Percentiles rank a stretch among this genome's conserved stretches.
These are phyloP conservation scores for Petrolisthes manimaculis DNA, from an alignment of 2,888 invertebrate genomes.

Conservation along the genomic window DNA sequence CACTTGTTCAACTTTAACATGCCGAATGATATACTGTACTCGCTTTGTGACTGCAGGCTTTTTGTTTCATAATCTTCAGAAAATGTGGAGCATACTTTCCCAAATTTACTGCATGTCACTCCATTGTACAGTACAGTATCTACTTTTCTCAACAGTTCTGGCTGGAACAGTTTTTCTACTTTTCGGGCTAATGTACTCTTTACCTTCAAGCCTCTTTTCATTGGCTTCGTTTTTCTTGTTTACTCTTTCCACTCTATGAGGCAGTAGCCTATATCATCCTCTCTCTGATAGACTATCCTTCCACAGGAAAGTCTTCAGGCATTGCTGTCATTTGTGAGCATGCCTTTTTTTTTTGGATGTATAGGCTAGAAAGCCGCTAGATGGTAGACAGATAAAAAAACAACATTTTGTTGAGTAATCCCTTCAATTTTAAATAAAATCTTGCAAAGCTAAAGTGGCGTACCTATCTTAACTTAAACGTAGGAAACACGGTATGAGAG, in stretches of 20 bases:
- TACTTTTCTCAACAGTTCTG: not conserved
- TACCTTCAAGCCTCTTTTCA: conserved; percentile 13
- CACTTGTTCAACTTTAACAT: too few relatives aligned
- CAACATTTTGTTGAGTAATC: not conserved
- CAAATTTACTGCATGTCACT: conserved; percentile 13
- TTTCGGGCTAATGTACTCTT: conserved; percentile 3
- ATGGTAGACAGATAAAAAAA: not conserved
- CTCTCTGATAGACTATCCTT: not conserved
- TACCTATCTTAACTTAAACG: not conserved
- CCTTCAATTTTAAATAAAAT: not conserved
- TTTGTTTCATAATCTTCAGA: conserved; percentile 3
- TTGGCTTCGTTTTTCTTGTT: not conserved
- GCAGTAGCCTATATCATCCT: not conserved
- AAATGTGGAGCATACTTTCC: not conserved
- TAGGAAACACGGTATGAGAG: not conserved
- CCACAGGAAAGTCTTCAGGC: not conserved
- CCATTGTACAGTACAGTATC: not conserved
- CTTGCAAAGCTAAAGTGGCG: not conserved
- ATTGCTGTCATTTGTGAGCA: too few relatives aligned
- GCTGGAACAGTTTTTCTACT: conserved; percentile 18
- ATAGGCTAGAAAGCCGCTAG: too few relatives aligned
- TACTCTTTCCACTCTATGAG: not conserved
- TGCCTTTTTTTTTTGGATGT: too few relatives aligned
- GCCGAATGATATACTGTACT: not conserved
- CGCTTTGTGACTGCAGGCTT: not conserved